Evolutionary conservation across 2,888 invertebrate species (phyloP), one percentile per base, ranked within the genome.

Genomic region (Eulithis prunata): DNA sequence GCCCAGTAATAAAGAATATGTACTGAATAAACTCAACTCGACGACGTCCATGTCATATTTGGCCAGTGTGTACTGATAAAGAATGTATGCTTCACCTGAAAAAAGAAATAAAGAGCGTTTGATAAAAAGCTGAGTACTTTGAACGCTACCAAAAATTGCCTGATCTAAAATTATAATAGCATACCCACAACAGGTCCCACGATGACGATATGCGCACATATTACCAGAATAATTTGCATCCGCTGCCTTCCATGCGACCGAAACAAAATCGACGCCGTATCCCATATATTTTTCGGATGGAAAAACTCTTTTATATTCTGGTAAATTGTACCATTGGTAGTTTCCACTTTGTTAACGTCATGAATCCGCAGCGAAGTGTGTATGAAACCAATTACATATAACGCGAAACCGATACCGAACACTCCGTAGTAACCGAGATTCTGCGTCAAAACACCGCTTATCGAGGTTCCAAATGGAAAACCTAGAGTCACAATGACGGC

Each of bases 1-100:
- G 70, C 94, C 94, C 73, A 94, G 77, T 0, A 94, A 72, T 36
- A 93, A 87, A 0, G 89, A 86, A 69, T 92, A 91, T 0, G 94
- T 94, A 8, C 84, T 81, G 72, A 91, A 94, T 6, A 94, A 85
- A 75, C 93, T 94, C 64, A 86, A 91, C 28, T 94, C 93, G 0
- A 93, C 88, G 3, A 92, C 84, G 59, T 89, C 88, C 94, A 94
- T 94, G 46, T 83, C 82, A 71, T 91, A 95, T 72, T 90, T 89
- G n/a, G 85, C 85, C 58, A 94, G 78, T 0, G 88, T 82, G 69
- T 94, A 95, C 43, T 93, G 81, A 75, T 87, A 94, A 8, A 91
- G 75, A 0, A 94, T 82, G 1, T 89, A 81, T 1, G 82, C 84
- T 88, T 95, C 94, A 46, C 94, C 94, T 93, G 81, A 68, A 93